A percentile compares a stretch with the other conserved stretches of the same genome.
Evolutionary conservation across 1,140 invertebrate genomes (phyloP).

Genomic region (Drosophila elegans): DNA sequence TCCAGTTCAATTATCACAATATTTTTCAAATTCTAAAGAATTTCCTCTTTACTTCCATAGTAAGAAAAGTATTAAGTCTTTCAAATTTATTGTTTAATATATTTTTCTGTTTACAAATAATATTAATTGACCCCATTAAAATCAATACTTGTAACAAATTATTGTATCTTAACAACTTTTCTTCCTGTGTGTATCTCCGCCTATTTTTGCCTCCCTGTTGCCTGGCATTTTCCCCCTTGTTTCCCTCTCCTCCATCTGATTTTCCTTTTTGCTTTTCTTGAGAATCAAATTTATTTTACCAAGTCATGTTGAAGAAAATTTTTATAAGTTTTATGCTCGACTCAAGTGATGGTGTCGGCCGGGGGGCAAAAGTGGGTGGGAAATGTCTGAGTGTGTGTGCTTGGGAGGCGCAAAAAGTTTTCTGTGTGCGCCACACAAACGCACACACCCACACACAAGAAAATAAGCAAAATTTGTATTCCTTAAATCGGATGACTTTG

Average conservation of each 20-base stretch:
- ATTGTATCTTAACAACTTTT: conserved; percentile 47
- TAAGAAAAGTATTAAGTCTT: no score
- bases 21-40: no score
- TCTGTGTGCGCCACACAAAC: conserved; percentile 49
- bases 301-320: conserved; percentile 85
- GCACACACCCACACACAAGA: conserved; percentile 39
- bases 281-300: conserved; percentile 85
- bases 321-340: conserved; percentile 84
- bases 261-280: conserved; percentile 76
- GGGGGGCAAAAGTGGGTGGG: conserved; percentile 29
- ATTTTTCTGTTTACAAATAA: no score
- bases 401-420: conserved; percentile 45
- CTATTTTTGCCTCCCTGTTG: conserved; percentile 17
- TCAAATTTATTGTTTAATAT: background rate
- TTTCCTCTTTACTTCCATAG: no score
- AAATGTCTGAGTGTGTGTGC: conserved; percentile 19
- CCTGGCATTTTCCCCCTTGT: conserved; percentile 33
- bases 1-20: no score
- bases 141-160: background rate
- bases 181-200: conserved; percentile 23
- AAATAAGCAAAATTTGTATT: conserved; percentile 84
- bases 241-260: conserved; percentile 35
- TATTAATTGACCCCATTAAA: background rate
- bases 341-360: conserved; percentile 68
- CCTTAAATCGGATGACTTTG: conserved; percentile 85